Percentiles rank a stretch among this genome's conserved stretches.
These are phyloP conservation scores for Drosophila rellima DNA, from an alignment of 2,888 invertebrate genomes.

Conservation along the genomic window DNA sequence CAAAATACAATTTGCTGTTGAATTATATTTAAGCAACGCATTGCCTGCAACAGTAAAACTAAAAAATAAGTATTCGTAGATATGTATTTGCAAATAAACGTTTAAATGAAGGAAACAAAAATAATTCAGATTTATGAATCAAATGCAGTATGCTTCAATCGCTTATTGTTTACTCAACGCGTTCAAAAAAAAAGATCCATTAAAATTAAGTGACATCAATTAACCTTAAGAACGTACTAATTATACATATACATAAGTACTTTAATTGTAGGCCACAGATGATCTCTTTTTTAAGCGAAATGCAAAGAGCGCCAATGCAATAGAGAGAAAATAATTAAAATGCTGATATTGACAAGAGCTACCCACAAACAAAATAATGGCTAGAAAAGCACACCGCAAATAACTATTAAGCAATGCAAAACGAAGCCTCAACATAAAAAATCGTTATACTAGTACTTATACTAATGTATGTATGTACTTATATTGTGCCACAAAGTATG, in stretches of 20 bases:
- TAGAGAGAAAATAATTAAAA: slow-evolving; percentile 17
- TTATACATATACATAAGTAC: slow-evolving; percentile 38
- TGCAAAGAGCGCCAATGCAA: slow-evolving; percentile 31
- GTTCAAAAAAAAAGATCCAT: slow-evolving; percentile 36
- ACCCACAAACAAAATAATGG: slow-evolving; percentile 26
- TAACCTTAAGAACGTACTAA: slow-evolving; percentile 53
- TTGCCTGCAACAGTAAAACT: slow-evolving; percentile 66
- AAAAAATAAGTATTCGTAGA: slow-evolving; percentile 38
- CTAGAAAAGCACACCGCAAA: slow-evolving; percentile 46
- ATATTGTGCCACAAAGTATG: slow-evolving; percentile 51
- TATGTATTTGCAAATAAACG: slow-evolving; percentile 45
- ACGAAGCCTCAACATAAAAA: slow-evolving; percentile 48
- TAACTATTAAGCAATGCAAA: slow-evolving; percentile 68
- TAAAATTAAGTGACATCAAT: slow-evolving; percentile 42
- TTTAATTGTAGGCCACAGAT: slow-evolving; percentile 25
- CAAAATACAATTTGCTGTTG: slow-evolving; percentile 53
- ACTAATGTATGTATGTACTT: slow-evolving; percentile 34
- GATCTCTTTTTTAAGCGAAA: slow-evolving; percentile 41
- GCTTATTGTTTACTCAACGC: slow-evolving; percentile 69
- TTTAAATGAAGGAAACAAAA: slow-evolving; percentile 29
- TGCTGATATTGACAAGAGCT: slow-evolving; percentile 37
- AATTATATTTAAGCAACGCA: slow-evolving; percentile 70
- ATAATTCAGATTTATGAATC: slow-evolving; percentile 31
- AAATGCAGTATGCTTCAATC: slow-evolving; percentile 63
- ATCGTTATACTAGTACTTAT: slow-evolving; percentile 36